Conservation (phyloP, 2,797 vertebrate genomes). For the Schizothorax lantsangensis region DNA sequence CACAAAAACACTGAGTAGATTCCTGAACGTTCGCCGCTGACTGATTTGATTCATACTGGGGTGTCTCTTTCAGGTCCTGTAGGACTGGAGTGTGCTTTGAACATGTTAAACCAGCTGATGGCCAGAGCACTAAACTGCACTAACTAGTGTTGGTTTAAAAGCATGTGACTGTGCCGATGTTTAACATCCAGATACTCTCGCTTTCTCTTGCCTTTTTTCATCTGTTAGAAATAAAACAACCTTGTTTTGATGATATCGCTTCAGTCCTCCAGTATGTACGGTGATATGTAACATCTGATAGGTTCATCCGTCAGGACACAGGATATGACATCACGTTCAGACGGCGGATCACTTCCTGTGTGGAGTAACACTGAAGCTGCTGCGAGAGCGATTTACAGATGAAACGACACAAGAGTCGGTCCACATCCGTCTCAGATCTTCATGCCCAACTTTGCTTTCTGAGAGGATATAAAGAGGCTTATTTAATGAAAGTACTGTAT, state of each 20-base stretch:
- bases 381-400: constrained; percentile 16
- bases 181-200: not conserved
- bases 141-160: constrained; percentile 11
- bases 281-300: not conserved
- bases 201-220: not conserved
- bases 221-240: constrained; percentile 9
- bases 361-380: constrained; percentile 15
- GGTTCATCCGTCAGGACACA: not conserved
- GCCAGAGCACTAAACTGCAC: not conserved
- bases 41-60: not conserved
- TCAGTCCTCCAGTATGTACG: not conserved
- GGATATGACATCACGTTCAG: constrained; percentile 32
- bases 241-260: not conserved
- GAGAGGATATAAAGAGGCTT: constrained; percentile 50
- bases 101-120: not conserved
- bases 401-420: not conserved
- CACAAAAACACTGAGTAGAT: constrained; percentile 15
- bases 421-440: constrained; percentile 82
- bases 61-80: constrained; percentile 43
- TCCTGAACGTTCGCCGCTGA: not conserved
- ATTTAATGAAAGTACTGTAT: not conserved
- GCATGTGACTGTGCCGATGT: not conserved
- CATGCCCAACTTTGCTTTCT: constrained; percentile 98
- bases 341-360: constrained; percentile 21
- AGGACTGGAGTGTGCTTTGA: constrained; percentile 34